A percentile compares a stretch with the other conserved stretches of the same genome.
These are phyloP conservation scores for Lycocerus yunnanus DNA, from an alignment of 2,888 invertebrate species.

Conservation along the genomic window DNA sequence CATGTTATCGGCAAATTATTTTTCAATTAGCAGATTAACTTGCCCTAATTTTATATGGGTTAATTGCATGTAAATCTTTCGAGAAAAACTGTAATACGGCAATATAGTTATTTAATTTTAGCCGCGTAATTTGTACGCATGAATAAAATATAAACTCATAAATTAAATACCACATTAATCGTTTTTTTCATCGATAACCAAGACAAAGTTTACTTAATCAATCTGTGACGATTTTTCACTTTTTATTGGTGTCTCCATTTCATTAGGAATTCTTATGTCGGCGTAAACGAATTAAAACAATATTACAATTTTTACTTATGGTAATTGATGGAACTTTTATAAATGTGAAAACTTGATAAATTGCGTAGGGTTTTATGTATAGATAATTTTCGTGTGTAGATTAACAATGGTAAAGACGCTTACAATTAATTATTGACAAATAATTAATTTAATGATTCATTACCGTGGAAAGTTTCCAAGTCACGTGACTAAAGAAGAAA, in stretches of 20 bases:
- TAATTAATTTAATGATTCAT: conserved; percentile 24
- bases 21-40: neutral
- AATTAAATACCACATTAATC: neutral
- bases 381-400: conserved; percentile 7
- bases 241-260: neutral
- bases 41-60: neutral
- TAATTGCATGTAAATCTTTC: neutral
- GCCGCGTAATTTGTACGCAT: neutral
- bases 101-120: neutral
- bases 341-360: neutral
- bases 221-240: neutral
- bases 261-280: neutral
- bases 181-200: neutral
- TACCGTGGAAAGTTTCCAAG: conserved; percentile 12
- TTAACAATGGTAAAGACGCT: conserved; percentile 20
- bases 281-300: neutral
- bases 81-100: neutral
- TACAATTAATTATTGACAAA: conserved; percentile 19
- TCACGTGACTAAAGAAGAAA: conserved; percentile 16
- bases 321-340: neutral
- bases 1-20: no score
- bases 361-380: conserved; percentile 8
- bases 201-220: neutral
- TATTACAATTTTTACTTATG: neutral
- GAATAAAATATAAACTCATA: neutral